These are phyloP conservation scores for Eueides isabella DNA, from an alignment of 1,140 invertebrate genomes.

Conservation along the genomic window DNA sequence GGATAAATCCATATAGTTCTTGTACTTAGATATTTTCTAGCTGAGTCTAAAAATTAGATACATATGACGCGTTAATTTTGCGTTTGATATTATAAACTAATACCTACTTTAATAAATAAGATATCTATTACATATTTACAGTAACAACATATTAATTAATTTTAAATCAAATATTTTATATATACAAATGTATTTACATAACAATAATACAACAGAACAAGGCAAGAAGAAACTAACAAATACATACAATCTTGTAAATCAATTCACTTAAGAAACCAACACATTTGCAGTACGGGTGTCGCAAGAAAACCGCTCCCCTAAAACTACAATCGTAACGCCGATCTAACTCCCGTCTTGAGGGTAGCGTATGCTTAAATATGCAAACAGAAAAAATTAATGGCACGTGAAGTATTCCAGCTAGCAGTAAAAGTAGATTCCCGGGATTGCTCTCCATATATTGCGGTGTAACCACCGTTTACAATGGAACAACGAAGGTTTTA, in stretches of 20 bases:
- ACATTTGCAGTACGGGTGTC: slow-evolving; percentile 37
- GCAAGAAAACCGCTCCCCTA: slow-evolving; percentile 50
- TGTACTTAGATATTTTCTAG: too few relatives aligned
- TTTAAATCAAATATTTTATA: too few relatives aligned
- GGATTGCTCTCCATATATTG: slow-evolving; percentile 62
- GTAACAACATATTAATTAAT: too few relatives aligned
- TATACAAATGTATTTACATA: too few relatives aligned
- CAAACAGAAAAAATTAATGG: slow-evolving; percentile 81
- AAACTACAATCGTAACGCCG: slow-evolving; percentile 73
- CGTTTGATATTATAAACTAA: too few relatives aligned
- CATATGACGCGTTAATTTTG: too few relatives aligned
- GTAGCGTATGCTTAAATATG: slow-evolving; percentile 81
- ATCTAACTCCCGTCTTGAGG: slow-evolving; percentile 61
- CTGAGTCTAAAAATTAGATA: too few relatives aligned
- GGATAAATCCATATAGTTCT: too few relatives aligned
- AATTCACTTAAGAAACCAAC: slow-evolving; percentile 29
- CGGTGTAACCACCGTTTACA: slow-evolving; percentile 31
- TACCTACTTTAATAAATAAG: too few relatives aligned
- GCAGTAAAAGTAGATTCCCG: slow-evolving; percentile 57
- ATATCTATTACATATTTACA: too few relatives aligned
- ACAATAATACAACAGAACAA: background rate
- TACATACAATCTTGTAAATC: background rate
- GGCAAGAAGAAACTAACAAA: background rate
- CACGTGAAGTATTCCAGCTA: slow-evolving; percentile 76
- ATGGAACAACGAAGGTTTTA: background rate